Evolutionary conservation across 2,797 vertebrate species (phyloP).

Genomic region (Brachymystax lenok): DNA sequence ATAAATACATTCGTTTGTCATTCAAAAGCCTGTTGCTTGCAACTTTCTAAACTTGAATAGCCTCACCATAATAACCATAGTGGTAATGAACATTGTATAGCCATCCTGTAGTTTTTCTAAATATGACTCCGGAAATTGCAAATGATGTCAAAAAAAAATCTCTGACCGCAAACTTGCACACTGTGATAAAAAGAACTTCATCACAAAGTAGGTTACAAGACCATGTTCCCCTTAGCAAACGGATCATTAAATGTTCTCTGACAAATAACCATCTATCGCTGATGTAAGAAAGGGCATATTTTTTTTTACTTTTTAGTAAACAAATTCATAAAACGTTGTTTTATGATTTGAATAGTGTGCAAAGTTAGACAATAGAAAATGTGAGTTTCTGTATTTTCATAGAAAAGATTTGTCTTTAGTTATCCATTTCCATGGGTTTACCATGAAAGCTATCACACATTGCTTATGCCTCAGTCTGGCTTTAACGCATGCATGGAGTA

Average conservation of each 20-base stretch:
- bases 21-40: not conserved
- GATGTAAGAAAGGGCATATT: slow-evolving; percentile 15
- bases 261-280: slow-evolving; percentile 30
- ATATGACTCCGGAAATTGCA: slow-evolving; percentile 27
- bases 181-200: not conserved
- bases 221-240: not conserved
- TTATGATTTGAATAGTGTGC: too few species aligned
- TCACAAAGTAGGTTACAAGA: slow-evolving; percentile 13
- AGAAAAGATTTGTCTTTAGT: too few species aligned
- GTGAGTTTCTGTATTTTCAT: too few species aligned
- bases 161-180: slow-evolving; percentile 11
- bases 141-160: slow-evolving; percentile 9
- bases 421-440: too few species aligned
- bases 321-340: too few species aligned
- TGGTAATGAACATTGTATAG: slow-evolving; percentile 6
- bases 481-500: too few species aligned
- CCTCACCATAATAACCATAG: not conserved
- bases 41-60: slow-evolving; percentile 5
- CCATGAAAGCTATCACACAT: too few species aligned
- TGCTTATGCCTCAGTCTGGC: too few species aligned
- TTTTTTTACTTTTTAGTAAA: not conserved
- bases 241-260: not conserved
- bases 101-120: slow-evolving; percentile 2
- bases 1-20: not conserved
- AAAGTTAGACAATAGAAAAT: too few species aligned